phyloP scores from a whole-genome alignment of 1,140 invertebrate genomes.

The Rhopalosiphum padi region DNA sequence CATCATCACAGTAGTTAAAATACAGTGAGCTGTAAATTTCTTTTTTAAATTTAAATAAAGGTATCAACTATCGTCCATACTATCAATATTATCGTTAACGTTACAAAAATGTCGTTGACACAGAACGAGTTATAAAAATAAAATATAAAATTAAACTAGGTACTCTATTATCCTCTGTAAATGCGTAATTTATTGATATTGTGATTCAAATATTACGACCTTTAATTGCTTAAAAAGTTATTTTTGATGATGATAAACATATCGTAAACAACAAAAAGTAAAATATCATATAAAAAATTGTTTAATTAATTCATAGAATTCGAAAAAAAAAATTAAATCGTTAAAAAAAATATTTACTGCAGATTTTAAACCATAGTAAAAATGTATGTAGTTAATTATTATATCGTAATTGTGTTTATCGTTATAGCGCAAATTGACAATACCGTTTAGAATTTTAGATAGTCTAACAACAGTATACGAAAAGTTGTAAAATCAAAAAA shows the following conservation, averaged over 20 bases:
- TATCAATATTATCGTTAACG: neutral
- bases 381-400: neutral
- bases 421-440: neutral
- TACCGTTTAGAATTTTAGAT: no score
- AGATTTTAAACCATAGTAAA: neutral
- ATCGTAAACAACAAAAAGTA: no score
- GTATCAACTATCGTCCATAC: neutral
- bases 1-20: neutral
- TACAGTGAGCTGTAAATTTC: neutral
- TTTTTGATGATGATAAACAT: no score
- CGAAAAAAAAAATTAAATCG: neutral
- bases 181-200: no score
- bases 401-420: neutral
- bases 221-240: no score
- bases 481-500: neutral
- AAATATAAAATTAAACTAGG: no score
- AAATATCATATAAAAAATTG: no score
- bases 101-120: no score
- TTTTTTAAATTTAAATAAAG: neutral
- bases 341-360: neutral
- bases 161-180: no score
- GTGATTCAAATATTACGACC: no score
- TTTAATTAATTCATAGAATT: no score
- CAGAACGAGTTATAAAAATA: no score
- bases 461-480: neutral